These are phyloP conservation scores for Nematostella vectensis DNA, from an alignment of 92 coral and sea anemone genomes.

Conservation along the genomic window DNA sequence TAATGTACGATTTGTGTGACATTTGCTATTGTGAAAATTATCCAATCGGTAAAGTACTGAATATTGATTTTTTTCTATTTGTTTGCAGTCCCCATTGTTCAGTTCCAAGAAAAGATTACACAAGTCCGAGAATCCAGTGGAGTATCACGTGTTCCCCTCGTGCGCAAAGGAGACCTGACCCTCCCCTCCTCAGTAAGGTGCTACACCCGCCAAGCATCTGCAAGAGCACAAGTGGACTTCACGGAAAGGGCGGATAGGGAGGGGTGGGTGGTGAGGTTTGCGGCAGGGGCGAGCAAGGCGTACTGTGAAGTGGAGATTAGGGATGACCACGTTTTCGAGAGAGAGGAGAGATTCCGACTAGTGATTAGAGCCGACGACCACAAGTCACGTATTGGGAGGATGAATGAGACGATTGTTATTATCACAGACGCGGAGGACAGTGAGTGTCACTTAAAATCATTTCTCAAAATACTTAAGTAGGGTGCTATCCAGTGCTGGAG, in stretches of 20 bases:
- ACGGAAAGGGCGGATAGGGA: slow-evolving; percentile 70
- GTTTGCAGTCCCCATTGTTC: slow-evolving; percentile 71
- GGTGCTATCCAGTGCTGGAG: neutral
- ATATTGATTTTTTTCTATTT: no score
- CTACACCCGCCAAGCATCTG: slow-evolving; percentile 76
- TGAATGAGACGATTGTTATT: slow-evolving; percentile 46
- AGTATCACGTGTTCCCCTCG: slow-evolving; percentile 41
- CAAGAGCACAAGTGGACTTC: slow-evolving; percentile 70
- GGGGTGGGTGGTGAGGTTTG: slow-evolving; percentile 53
- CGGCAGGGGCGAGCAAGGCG: slow-evolving; percentile 61
- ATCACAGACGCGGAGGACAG: slow-evolving; percentile 70
- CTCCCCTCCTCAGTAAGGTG: slow-evolving; percentile 63
- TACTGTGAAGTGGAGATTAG: slow-evolving; percentile 55
- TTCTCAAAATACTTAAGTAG: neutral
- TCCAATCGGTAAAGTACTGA: no score
- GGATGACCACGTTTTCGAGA: slow-evolving; percentile 63
- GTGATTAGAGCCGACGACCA: slow-evolving; percentile 39
- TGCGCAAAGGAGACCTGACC: slow-evolving; percentile 83
- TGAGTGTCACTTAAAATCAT: no score
- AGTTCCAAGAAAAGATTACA: slow-evolving; percentile 47
- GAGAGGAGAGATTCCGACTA: slow-evolving; percentile 58
- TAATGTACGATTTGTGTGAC: no score
- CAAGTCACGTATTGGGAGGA: slow-evolving; percentile 55
- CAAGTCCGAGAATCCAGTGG: slow-evolving; percentile 46
- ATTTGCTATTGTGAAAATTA: no score